Conservation (phyloP, 2,888 invertebrate species). For the Acrocyrtus sp. region DNA sequence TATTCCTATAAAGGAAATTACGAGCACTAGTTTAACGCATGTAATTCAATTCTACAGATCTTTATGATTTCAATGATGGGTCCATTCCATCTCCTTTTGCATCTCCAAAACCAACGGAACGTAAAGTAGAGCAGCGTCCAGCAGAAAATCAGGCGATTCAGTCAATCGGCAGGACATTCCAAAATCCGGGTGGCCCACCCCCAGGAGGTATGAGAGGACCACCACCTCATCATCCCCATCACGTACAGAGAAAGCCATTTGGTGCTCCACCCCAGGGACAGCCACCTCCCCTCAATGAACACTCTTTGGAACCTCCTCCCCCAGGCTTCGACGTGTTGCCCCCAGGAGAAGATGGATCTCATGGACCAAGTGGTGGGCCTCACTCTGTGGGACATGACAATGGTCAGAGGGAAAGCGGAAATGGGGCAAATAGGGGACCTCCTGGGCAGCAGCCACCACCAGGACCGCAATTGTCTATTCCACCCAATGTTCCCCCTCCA, state of each 20-base stretch:
- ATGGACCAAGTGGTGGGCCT: slow-evolving; percentile 20
- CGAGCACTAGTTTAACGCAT: neutral
- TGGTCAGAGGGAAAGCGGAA: neutral
- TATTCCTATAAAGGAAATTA: too few species aligned
- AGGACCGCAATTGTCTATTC: slow-evolving; percentile 21
- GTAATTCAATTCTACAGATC: slow-evolving; percentile 36
- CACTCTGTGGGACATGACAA: neutral
- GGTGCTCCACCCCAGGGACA: slow-evolving; percentile 1
- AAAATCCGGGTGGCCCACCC: neutral
- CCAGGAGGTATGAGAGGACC: slow-evolving; percentile 42
- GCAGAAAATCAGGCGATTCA: slow-evolving; percentile 24
- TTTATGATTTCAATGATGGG: slow-evolving; percentile 62
- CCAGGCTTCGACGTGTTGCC: slow-evolving; percentile 58
- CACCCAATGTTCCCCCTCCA: slow-evolving; percentile 46
- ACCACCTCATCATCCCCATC: slow-evolving; percentile 20
- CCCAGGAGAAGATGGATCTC: slow-evolving; percentile 57
- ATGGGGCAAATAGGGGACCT: neutral
- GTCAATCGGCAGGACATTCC: slow-evolving; percentile 20
- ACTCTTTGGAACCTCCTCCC: slow-evolving; percentile 50
- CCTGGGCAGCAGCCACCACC: slow-evolving; percentile 3
- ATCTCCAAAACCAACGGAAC: slow-evolving; percentile 31
- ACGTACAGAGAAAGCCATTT: slow-evolving; percentile 25
- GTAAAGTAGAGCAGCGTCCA: slow-evolving; percentile 22
- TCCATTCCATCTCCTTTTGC: slow-evolving; percentile 61
- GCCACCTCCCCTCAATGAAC: too few species aligned